A percentile compares a stretch with the other conserved stretches of the same genome.
Conservation (phyloP, 2,797 vertebrate genomes). For the Schizopygopsis malacanthus region DNA sequence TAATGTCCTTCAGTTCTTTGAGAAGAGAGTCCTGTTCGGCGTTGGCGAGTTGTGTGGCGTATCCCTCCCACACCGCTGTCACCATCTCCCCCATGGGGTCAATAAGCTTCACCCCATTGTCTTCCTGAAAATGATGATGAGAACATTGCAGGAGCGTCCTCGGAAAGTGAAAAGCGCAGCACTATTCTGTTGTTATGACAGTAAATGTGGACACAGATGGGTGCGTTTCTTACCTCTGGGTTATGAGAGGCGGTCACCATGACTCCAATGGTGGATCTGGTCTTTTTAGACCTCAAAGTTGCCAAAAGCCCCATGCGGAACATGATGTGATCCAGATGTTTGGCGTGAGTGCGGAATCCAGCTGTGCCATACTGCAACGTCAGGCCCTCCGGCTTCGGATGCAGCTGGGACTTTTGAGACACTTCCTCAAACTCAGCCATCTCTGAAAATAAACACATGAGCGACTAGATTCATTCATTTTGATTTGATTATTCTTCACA, state of each 20-base stretch:
- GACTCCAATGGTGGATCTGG: conserved; percentile 85
- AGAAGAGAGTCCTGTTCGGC: conserved; percentile 85
- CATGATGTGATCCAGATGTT: conserved; percentile 89
- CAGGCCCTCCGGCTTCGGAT: conserved; percentile 84
- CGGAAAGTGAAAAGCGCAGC: not conserved
- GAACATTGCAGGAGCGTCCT: not conserved
- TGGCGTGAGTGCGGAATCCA: conserved; percentile 86
- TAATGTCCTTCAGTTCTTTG: conserved; percentile 76
- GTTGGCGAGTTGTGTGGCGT: conserved; percentile 89
- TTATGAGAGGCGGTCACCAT: conserved; percentile 99
- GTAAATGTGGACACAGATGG: not conserved
- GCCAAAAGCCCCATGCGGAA: conserved; percentile 95
- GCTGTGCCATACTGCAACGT: conserved; percentile 91
- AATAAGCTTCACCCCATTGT: conserved; percentile 94
- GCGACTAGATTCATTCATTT: not conserved
- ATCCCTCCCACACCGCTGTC: conserved; percentile 86
- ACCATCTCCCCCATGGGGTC: conserved; percentile 98
- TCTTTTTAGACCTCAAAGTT: conserved; percentile 84
- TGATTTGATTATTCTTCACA: not conserved
- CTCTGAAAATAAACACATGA: conserved; percentile 60
- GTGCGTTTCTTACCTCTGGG: conserved; percentile 83
- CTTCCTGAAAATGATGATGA: conserved; percentile 79
- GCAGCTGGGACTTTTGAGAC: conserved; percentile 72
- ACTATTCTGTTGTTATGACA: not conserved
- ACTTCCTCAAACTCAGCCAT: conserved; percentile 82